These are phyloP conservation scores for Alouatta caraya DNA, from an alignment of 2,797 vertebrate species.

Conservation along the genomic window DNA sequence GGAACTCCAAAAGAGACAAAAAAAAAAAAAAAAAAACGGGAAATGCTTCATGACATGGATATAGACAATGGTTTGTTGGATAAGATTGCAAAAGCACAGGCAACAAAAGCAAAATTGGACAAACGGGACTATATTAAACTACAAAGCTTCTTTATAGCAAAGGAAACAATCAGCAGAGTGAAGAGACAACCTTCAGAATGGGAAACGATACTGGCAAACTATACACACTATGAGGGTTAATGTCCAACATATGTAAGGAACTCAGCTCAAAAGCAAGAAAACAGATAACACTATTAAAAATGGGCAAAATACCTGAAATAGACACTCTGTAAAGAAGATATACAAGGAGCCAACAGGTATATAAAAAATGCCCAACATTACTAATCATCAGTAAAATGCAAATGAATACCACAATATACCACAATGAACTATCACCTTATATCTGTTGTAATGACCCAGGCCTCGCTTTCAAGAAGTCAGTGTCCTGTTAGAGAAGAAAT, in stretches of 20 bases:
- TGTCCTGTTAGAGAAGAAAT: neutral
- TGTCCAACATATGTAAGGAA: neutral
- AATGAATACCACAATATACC: neutral
- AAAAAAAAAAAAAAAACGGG: neutral
- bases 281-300: neutral
- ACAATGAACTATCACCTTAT: neutral
- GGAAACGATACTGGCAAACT: neutral
- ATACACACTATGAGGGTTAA: neutral
- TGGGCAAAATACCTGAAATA: neutral
- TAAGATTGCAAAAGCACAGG: neutral
- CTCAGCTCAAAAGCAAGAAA: neutral
- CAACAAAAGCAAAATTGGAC: neutral
- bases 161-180: neutral
- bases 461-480: slow-evolving; percentile 1
- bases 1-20: neutral
- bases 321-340: neutral
- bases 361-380: neutral
- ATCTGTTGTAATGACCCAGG: neutral
- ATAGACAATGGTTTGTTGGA: neutral
- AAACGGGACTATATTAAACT: neutral
- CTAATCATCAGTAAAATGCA: neutral
- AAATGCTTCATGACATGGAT: neutral
- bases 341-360: neutral
- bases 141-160: neutral
- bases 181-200: neutral